Percentiles rank a stretch among this genome's conserved stretches.
These are phyloP conservation scores for Eupeodes latifasciatus DNA, from an alignment of 2,888 invertebrate species.

Conservation along the genomic window DNA sequence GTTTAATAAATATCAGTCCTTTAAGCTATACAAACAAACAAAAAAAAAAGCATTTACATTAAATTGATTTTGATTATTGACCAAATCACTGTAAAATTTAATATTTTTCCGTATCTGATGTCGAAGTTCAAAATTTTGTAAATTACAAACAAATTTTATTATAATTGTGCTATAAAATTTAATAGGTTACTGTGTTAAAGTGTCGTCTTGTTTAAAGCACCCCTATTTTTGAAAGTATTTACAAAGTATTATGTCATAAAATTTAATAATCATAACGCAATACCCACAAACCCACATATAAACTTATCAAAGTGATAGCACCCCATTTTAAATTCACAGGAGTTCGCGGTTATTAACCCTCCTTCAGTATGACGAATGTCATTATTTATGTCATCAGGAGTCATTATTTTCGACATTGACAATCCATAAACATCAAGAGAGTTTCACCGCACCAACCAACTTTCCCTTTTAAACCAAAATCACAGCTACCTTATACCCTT, in stretches of 20 bases:
- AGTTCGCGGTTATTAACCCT: not conserved
- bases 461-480: not conserved
- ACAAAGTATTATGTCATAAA: not conserved
- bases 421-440: not conserved
- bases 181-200: too few species aligned
- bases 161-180: too few species aligned
- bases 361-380: conserved; percentile 8
- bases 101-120: too few species aligned
- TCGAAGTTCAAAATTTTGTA: too few species aligned
- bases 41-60: too few species aligned
- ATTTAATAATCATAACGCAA: not conserved
- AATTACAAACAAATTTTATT: too few species aligned
- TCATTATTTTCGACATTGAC: conserved; percentile 10
- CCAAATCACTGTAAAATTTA: too few species aligned
- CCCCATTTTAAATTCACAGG: conserved; percentile 13
- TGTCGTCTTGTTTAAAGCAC: too few species aligned
- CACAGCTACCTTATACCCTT: not conserved
- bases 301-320: not conserved
- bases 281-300: not conserved
- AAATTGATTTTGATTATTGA: too few species aligned
- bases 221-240: too few species aligned
- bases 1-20: too few species aligned
- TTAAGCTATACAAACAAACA: too few species aligned
- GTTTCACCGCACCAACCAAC: not conserved
- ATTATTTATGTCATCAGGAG: conserved; percentile 13